Evolutionary conservation across 2,888 invertebrate genomes (phyloP).

Genomic region (Sicus ferrugineus): DNA sequence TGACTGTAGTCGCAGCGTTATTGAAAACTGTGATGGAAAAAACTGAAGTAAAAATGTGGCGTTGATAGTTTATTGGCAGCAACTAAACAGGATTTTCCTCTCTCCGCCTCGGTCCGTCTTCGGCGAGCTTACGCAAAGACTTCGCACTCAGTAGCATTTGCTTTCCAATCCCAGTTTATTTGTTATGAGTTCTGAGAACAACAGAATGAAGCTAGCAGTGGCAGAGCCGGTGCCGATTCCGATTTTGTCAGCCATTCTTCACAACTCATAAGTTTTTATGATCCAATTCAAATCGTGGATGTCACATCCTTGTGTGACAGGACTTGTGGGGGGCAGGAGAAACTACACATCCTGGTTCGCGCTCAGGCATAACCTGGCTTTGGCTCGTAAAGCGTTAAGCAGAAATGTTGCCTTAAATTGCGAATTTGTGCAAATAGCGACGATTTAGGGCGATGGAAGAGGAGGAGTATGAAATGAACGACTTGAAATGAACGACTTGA

Average conservation of each 20-base stretch:
- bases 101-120: not conserved
- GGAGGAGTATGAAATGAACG: no score
- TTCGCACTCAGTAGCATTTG: not conserved
- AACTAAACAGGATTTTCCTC: not conserved
- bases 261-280: slow-evolving; percentile 65
- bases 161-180: not conserved
- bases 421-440: slow-evolving; percentile 9
- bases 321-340: not conserved
- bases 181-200: slow-evolving; percentile 17
- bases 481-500: not conserved
- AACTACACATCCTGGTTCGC: not conserved
- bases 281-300: slow-evolving; percentile 48
- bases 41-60: not conserved
- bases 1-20: not conserved
- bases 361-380: no score
- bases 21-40: not conserved
- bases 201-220: not conserved
- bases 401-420: slow-evolving; percentile 1
- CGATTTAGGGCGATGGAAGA: no score
- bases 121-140: not conserved
- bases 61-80: not conserved
- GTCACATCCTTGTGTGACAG: not conserved
- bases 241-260: slow-evolving; percentile 57
- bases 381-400: slow-evolving; percentile 1
- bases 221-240: no score